A percentile compares a stretch with the other conserved stretches of the same genome.
These are phyloP conservation scores for Pygoscelis adeliae DNA, from an alignment of 2,113 vertebrate species.

Conservation along the genomic window DNA sequence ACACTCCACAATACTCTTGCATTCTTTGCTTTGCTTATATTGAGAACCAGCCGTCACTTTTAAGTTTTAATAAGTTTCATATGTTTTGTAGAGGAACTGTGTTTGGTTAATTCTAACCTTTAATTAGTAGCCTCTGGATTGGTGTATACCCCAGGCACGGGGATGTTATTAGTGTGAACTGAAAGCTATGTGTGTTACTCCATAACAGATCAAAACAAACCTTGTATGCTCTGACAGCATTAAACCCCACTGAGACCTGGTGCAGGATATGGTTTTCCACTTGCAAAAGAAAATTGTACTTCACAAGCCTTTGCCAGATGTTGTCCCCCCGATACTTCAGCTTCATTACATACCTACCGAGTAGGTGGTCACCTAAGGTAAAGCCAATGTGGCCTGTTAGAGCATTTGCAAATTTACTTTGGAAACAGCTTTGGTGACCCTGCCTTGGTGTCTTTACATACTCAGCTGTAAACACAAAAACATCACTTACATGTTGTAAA, in stretches of 20 bases:
- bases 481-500: neutral
- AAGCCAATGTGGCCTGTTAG: slow-evolving; percentile 1
- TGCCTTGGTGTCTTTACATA: neutral
- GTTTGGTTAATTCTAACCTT: slow-evolving; percentile 79
- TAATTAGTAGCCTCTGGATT: slow-evolving; percentile 79
- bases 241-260: slow-evolving; percentile 75
- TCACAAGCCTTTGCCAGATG: slow-evolving; percentile 79
- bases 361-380: slow-evolving; percentile 71
- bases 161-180: slow-evolving; percentile 77
- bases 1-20: slow-evolving; percentile 54
- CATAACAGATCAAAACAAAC: slow-evolving; percentile 81
- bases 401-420: neutral
- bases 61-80: slow-evolving; percentile 79
- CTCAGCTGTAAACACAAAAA: neutral
- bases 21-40: slow-evolving; percentile 62
- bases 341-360: slow-evolving; percentile 65
- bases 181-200: slow-evolving; percentile 77
- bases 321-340: slow-evolving; percentile 60
- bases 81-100: slow-evolving; percentile 74
- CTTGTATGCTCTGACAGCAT: slow-evolving; percentile 75
- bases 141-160: slow-evolving; percentile 70
- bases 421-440: neutral
- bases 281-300: slow-evolving; percentile 82
- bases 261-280: slow-evolving; percentile 79
- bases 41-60: slow-evolving; percentile 72